Evolutionary conservation across 2,888 invertebrate species (phyloP).

Genomic region (Drosophila fungiperda): DNA sequence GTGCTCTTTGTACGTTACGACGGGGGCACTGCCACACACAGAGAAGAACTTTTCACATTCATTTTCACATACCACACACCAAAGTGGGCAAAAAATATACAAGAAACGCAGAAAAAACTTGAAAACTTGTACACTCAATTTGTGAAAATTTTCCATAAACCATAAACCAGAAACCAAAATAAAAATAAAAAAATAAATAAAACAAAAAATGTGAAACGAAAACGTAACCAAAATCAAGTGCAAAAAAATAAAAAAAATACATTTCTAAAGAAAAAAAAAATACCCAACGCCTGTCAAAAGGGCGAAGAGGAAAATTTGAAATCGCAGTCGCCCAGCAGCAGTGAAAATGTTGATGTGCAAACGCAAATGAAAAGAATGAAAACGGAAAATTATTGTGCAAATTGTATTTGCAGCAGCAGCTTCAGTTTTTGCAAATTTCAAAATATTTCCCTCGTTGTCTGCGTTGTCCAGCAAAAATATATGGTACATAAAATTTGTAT

Average conservation of each 20-base stretch:
- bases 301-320: conserved; percentile 20
- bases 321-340: conserved; percentile 45
- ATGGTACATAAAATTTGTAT: conserved; percentile 75
- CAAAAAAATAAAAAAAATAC: conserved; percentile 30
- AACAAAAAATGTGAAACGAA: conserved; percentile 30
- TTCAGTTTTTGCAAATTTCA: conserved; percentile 34
- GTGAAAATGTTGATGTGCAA: conserved; percentile 44
- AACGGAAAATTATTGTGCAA: conserved; percentile 50
- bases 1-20: conserved; percentile 80
- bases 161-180: conserved; percentile 34
- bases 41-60: conserved; percentile 58
- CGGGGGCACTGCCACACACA: conserved; percentile 73
- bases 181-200: conserved; percentile 37
- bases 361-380: conserved; percentile 48
- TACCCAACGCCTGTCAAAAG: conserved; percentile 21
- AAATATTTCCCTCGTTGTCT: conserved; percentile 20
- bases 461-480: conserved; percentile 68
- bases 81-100: conserved; percentile 58
- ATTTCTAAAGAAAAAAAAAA: conserved; percentile 12
- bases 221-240: conserved; percentile 46
- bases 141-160: conserved; percentile 65
- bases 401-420: conserved; percentile 32
- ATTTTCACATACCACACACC: conserved; percentile 70
- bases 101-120: conserved; percentile 68
- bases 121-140: conserved; percentile 48